A percentile compares a stretch with the other conserved stretches of the same genome.
These are phyloP conservation scores for Gobio gobio DNA, from an alignment of 2,113 vertebrate species.

Conservation along the genomic window DNA sequence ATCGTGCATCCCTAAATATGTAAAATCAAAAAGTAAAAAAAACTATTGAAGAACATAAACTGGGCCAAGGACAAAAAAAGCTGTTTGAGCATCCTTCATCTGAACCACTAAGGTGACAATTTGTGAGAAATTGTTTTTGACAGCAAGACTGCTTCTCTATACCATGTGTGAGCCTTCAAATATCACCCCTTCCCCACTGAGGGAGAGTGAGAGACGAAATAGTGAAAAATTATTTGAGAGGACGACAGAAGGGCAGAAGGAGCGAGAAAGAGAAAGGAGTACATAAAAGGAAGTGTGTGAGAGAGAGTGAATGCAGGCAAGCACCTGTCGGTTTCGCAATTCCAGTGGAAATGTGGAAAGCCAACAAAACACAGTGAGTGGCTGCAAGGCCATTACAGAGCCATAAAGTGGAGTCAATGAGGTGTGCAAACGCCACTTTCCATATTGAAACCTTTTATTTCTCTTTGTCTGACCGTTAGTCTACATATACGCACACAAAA, in stretches of 20 bases:
- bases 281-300: neutral
- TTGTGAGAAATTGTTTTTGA: conserved; percentile 28
- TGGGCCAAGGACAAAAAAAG: conserved; percentile 1
- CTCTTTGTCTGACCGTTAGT: conserved; percentile 58
- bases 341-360: conserved; percentile 66
- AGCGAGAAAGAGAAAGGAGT: neutral
- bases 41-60: neutral
- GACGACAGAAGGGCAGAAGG: neutral
- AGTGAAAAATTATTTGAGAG: conserved; percentile 30
- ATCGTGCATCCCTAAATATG: too few species aligned
- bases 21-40: neutral
- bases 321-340: conserved; percentile 56
- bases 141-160: conserved; percentile 31
- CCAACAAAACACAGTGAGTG: conserved; percentile 63
- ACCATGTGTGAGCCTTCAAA: conserved; percentile 44
- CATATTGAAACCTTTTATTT: conserved; percentile 66
- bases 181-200: conserved; percentile 45
- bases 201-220: conserved; percentile 14
- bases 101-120: conserved; percentile 23
- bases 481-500: conserved; percentile 16
- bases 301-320: conserved; percentile 29
- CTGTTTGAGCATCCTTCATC: neutral
- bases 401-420: conserved; percentile 74
- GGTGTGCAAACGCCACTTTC: conserved; percentile 65
- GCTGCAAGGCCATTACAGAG: conserved; percentile 63